Evolutionary conservation across 2,797 vertebrate species (phyloP).

Genomic region (Amphiprion clarkii): DNA sequence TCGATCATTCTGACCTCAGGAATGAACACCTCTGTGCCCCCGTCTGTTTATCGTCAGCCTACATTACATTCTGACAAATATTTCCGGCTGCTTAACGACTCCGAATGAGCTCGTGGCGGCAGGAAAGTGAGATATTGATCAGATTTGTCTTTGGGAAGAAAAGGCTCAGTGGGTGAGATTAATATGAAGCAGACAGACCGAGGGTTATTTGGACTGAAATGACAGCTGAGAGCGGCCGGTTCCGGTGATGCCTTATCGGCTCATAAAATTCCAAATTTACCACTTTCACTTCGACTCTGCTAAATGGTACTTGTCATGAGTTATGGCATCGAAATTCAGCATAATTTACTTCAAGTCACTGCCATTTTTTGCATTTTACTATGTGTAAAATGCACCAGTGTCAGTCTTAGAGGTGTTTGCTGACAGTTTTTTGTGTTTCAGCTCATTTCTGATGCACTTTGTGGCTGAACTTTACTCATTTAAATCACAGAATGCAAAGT

Average conservation of each 20-base stretch:
- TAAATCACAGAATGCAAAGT: not conserved
- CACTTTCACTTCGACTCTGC: not conserved
- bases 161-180: slow-evolving; percentile 40
- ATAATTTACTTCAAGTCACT: not conserved
- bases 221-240: slow-evolving; percentile 8
- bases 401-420: not conserved
- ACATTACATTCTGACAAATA: slow-evolving; percentile 35
- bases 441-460: not conserved
- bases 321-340: not conserved
- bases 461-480: not conserved
- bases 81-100: slow-evolving; percentile 44
- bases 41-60: slow-evolving; percentile 37
- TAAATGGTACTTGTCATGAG: not conserved
- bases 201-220: slow-evolving; percentile 38
- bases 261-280: slow-evolving; percentile 22
- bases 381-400: not conserved
- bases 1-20: not conserved
- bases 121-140: slow-evolving; percentile 57
- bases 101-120: slow-evolving; percentile 18
- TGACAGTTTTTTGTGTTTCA: not conserved
- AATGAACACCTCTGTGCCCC: slow-evolving; percentile 8
- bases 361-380: no score
- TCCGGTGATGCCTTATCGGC: slow-evolving; percentile 7
- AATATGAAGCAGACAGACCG: slow-evolving; percentile 19
- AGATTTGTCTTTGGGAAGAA: slow-evolving; percentile 54